Percentiles rank a stretch among this genome's conserved stretches.
Conservation (phyloP, 2,888 invertebrate species). For the Falcaria lacertinaria region DNA sequence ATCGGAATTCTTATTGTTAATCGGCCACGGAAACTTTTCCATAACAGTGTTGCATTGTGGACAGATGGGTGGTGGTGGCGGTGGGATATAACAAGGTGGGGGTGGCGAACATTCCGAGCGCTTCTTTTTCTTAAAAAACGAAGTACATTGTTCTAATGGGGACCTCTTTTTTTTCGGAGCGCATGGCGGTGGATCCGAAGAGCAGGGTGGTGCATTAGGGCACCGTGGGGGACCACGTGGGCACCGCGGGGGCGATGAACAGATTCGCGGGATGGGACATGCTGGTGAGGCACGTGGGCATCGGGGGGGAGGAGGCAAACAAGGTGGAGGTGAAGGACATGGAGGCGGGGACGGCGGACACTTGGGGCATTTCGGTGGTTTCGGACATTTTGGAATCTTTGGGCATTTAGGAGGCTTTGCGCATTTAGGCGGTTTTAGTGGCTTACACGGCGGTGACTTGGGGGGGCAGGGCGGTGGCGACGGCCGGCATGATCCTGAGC, state of each 20-base stretch:
- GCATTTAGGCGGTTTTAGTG: not conserved
- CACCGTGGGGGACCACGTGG: not conserved
- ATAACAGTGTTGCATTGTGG: not conserved
- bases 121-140: not conserved
- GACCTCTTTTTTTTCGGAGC: not conserved
- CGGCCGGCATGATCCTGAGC: not conserved
- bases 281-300: not conserved
- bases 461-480: conserved; percentile 7
- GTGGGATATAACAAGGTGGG: conserved; percentile 1
- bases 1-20: conserved; percentile 6
- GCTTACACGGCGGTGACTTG: not conserved
- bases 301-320: not conserved
- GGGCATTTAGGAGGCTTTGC: not conserved
- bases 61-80: conserved; percentile 5
- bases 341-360: not conserved
- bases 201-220: conserved; percentile 5
- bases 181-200: not conserved
- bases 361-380: not conserved
- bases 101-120: not conserved
- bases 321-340: not conserved
- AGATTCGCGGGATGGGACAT: not conserved
- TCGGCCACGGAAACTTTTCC: conserved; percentile 6
- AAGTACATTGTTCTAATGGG: not conserved
- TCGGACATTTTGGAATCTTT: not conserved
- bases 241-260: not conserved